These are phyloP conservation scores for Pseudomyrmex sp. DNA, from an alignment of 1,140 invertebrate species.

Conservation along the genomic window DNA sequence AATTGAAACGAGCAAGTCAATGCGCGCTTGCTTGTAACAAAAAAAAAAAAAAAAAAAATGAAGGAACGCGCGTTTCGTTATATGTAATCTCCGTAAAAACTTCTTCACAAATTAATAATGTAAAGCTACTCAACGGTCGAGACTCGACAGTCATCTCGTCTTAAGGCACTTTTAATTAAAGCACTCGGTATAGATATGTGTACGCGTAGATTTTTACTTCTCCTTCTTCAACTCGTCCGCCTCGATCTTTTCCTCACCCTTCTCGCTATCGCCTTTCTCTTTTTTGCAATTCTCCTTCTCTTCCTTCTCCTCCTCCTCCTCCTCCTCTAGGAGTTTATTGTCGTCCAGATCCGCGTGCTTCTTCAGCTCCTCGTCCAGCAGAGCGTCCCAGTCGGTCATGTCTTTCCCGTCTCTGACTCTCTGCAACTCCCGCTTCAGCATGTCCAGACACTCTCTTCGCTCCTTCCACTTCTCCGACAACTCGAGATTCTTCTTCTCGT, in stretches of 20 bases:
- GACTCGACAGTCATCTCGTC: background rate
- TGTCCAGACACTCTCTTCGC: conserved; percentile 80
- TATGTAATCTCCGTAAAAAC: background rate
- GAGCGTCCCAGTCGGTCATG: conserved; percentile 78
- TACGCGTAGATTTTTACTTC: conserved; percentile 48
- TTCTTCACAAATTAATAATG: background rate
- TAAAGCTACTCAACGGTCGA: background rate
- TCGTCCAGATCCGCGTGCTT: conserved; percentile 44
- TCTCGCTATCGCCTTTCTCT: conserved; percentile 14
- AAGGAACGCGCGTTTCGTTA: no score
- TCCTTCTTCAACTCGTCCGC: conserved; percentile 55
- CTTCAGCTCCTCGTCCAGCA: conserved; percentile 73
- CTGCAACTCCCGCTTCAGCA: conserved; percentile 82
- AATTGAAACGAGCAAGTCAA: no score
- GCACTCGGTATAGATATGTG: no score
- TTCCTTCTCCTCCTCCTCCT: conserved; percentile 32
- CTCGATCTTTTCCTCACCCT: background rate
- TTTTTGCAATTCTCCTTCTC: conserved; percentile 44
- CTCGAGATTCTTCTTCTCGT: conserved; percentile 25
- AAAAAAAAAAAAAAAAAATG: no score
- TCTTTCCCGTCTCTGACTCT: conserved; percentile 79
- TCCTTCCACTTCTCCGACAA: conserved; percentile 80
- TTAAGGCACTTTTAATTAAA: conserved; percentile 14
- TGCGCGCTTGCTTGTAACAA: no score
- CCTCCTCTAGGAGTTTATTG: conserved; percentile 41